Evolutionary conservation across 1,140 invertebrate genomes (phyloP).

Genomic region (Penaeus chinensis): DNA sequence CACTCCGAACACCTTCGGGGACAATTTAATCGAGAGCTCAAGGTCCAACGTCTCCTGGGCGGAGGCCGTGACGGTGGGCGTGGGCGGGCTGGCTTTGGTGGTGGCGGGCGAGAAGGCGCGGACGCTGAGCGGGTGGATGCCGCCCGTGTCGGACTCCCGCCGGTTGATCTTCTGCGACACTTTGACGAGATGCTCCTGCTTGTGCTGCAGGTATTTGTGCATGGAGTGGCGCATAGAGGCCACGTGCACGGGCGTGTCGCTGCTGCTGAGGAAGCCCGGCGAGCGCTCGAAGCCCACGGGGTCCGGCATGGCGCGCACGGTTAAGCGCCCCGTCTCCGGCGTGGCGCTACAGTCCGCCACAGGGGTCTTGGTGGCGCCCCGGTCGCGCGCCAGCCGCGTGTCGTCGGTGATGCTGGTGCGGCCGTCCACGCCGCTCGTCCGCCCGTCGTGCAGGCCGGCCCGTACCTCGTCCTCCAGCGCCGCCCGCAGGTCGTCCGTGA

Average conservation of each 20-base stretch:
- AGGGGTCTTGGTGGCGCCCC: conserved; percentile 40
- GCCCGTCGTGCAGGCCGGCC: conserved; percentile 64
- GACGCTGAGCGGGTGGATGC: conserved; percentile 57
- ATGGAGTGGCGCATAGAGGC: conserved; percentile 67
- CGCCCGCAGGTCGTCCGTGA: conserved; percentile 48
- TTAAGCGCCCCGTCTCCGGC: conserved; percentile 66
- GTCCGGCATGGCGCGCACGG: conserved; percentile 72
- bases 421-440: conserved; percentile 22
- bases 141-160: conserved; percentile 57
- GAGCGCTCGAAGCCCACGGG: conserved; percentile 66
- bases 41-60: conserved; percentile 44
- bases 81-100: conserved; percentile 51
- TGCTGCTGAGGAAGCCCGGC: conserved; percentile 34
- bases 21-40: conserved; percentile 62
- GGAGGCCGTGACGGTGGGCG: conserved; percentile 26
- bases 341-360: conserved; percentile 40
- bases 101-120: conserved; percentile 56
- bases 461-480: conserved; percentile 41
- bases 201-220: conserved; percentile 65
- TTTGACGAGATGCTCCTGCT: conserved; percentile 63
- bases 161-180: conserved; percentile 64
- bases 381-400: conserved; percentile 35
- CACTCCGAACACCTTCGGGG: conserved; percentile 62
- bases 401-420: conserved; percentile 56
- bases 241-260: conserved; percentile 63